Conservation (phyloP, 2,113 vertebrate species). For the Bungarus multicinctus region DNA sequence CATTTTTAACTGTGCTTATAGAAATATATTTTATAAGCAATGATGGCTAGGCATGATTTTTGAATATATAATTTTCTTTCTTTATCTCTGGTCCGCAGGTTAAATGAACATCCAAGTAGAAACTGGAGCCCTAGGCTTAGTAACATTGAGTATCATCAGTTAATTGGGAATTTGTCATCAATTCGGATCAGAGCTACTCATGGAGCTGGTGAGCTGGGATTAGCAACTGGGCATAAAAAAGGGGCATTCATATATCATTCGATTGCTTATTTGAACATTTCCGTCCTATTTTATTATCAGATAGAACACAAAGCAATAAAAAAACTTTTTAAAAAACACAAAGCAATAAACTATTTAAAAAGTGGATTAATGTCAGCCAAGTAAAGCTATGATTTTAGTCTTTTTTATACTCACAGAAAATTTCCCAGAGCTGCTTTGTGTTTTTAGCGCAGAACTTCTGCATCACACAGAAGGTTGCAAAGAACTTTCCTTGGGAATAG, state of each 20-base stretch:
- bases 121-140: slow-evolving; percentile 85
- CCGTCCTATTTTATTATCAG: not conserved
- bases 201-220: slow-evolving; percentile 80
- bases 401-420: not conserved
- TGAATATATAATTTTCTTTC: not conserved
- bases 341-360: not conserved
- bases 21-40: not conserved
- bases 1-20: not conserved
- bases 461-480: not conserved
- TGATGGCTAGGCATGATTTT: not conserved
- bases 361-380: not conserved
- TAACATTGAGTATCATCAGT: slow-evolving; percentile 76
- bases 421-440: not conserved
- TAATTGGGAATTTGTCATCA: slow-evolving; percentile 87
- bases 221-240: not conserved
- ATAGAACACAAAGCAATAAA: not conserved
- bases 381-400: not conserved
- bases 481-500: not conserved
- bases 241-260: not conserved
- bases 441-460: not conserved
- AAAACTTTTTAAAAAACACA: not conserved
- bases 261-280: not conserved
- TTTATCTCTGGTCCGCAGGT: slow-evolving; percentile 59
- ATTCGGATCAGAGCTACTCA: slow-evolving; percentile 87
- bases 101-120: slow-evolving; percentile 80